phyloP scores from a whole-genome alignment of 1,140 invertebrate genomes.

The Ridgeia piscesae region DNA sequence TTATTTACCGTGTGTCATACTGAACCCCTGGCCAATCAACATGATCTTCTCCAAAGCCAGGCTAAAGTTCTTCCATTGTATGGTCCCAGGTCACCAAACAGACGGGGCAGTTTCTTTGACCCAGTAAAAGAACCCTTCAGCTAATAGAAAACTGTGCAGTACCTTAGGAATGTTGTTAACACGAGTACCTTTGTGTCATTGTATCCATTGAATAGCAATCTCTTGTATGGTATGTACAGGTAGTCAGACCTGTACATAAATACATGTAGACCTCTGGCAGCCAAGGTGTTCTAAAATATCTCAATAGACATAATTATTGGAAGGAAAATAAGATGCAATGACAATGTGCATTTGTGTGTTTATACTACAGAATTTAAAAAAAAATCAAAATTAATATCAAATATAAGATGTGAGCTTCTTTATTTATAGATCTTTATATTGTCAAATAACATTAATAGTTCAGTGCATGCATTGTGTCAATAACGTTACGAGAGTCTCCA shows the following conservation, averaged over 20 bases:
- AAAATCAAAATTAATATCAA: neutral
- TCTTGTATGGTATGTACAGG: constrained; percentile 8
- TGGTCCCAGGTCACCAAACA: neutral
- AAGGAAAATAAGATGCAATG: no score
- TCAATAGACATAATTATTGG: no score
- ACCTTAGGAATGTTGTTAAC: neutral
- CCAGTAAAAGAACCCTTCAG: neutral
- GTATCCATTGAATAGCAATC: neutral
- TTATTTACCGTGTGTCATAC: no score
- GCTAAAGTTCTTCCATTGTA: neutral
- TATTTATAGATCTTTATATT: no score
- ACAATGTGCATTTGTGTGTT: no score
- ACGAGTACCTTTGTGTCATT: neutral
- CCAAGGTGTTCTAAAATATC: neutral
- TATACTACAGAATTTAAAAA: no score
- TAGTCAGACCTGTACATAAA: no score
- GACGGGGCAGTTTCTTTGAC: neutral
- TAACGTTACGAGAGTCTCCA: no score
- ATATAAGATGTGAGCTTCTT: neutral
- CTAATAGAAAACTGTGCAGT: neutral
- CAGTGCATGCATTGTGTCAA: no score
- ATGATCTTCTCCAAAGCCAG: no score
- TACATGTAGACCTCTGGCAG: constrained; percentile 14
- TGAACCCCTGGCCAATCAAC: no score
- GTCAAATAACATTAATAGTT: neutral